Conservation (phyloP, 1,140 invertebrate species). For the Drosophila triauraria region DNA sequence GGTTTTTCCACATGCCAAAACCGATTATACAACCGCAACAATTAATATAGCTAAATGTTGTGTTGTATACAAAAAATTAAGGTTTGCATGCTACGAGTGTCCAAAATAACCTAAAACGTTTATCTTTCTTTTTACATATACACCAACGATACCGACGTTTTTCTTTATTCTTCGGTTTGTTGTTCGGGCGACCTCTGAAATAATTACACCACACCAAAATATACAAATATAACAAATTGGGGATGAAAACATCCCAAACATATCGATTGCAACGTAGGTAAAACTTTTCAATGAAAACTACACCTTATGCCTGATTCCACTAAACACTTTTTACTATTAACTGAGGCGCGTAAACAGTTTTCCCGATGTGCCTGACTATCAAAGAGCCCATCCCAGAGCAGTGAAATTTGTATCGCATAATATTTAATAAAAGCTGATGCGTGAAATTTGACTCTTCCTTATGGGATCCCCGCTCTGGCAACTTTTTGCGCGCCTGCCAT, state of each 20-base stretch:
- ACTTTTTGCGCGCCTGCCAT: constrained; percentile 65
- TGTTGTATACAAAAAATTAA: no score
- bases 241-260: constrained; percentile 23
- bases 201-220: constrained; percentile 47
- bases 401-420: constrained; percentile 14
- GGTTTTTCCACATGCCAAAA: background rate
- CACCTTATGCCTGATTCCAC: constrained; percentile 38
- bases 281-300: constrained; percentile 56
- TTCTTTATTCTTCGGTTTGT: constrained; percentile 50
- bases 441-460: constrained; percentile 19
- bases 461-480: constrained; percentile 2
- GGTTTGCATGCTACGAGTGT: constrained; percentile 13
- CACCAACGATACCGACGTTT: constrained; percentile 44
- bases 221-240: constrained; percentile 23
- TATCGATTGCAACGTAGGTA: constrained; percentile 67
- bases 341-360: constrained; percentile 62
- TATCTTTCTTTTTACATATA: constrained; percentile 58
- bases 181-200: constrained; percentile 36
- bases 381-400: background rate
- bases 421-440: constrained; percentile 52
- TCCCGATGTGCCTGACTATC: background rate
- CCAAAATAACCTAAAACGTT: constrained; percentile 13
- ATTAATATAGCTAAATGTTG: no score
- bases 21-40: no score
- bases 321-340: constrained; percentile 17